These are phyloP conservation scores for Ailurus styani DNA, from an alignment of 2,113 vertebrate species.

Conservation along the genomic window DNA sequence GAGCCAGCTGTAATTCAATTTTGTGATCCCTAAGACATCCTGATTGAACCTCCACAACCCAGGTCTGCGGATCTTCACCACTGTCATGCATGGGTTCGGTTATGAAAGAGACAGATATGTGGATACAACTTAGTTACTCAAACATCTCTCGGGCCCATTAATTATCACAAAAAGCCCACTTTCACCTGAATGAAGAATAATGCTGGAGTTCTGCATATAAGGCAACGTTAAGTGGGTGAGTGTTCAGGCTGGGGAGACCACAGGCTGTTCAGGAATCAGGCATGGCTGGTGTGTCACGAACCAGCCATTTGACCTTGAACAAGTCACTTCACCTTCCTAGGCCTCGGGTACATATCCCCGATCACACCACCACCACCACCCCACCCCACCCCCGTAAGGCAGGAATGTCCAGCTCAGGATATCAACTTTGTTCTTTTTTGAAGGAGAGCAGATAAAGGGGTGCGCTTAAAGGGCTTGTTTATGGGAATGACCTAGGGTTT, in stretches of 20 bases:
- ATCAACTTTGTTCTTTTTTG: not conserved
- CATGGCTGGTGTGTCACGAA: not conserved
- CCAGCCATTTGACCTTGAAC: slow-evolving; percentile 69
- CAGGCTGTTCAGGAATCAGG: not conserved
- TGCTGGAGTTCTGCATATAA: not conserved
- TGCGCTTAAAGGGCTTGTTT: not conserved
- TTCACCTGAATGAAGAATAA: not conserved
- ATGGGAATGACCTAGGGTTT: not conserved
- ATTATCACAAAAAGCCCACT: not conserved
- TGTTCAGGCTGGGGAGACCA: not conserved
- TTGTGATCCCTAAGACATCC: not conserved
- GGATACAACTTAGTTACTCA: not conserved
- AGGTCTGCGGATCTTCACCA: not conserved
- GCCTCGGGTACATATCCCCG: not conserved
- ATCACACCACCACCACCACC: not conserved
- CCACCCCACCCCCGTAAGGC: not conserved
- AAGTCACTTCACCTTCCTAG: slow-evolving; percentile 62
- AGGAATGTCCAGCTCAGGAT: not conserved
- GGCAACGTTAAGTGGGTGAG: not conserved
- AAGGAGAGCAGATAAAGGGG: not conserved
- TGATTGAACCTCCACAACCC: not conserved
- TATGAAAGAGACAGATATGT: not conserved
- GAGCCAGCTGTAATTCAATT: not conserved
- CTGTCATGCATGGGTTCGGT: not conserved
- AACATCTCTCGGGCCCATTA: not conserved